A percentile compares a stretch with the other conserved stretches of the same genome.
phyloP scores from a whole-genome alignment of 2,113 vertebrate species.

The Rallus limicola region DNA sequence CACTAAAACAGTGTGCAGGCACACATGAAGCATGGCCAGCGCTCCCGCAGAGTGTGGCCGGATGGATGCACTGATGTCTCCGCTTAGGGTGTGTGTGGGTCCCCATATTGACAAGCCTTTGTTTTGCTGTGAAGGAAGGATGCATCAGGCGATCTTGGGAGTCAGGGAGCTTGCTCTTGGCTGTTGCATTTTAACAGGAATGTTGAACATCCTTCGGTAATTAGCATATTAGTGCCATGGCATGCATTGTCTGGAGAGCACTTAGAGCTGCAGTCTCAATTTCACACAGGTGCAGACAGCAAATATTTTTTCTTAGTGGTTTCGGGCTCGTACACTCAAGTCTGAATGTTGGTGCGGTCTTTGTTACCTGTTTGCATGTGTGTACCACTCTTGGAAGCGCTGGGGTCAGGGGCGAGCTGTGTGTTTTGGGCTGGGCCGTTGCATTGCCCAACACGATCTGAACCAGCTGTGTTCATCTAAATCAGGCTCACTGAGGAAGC shows the following conservation, averaged over 20 bases:
- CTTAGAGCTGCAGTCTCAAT: background rate
- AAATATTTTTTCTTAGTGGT: constrained; percentile 31
- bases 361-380: background rate
- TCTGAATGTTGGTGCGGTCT: fast-evolving
- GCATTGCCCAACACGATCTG: background rate
- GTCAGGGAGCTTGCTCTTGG: background rate
- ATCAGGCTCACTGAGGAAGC: background rate
- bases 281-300: constrained; percentile 41
- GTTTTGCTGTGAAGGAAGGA: background rate
- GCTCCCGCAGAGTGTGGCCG: fast-evolving
- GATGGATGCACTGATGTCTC: fast-evolving
- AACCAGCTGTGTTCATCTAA: background rate
- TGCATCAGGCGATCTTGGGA: background rate
- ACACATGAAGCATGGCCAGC: fast-evolving
- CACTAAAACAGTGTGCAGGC: fast-evolving
- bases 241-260: background rate
- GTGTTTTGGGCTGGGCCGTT: background rate
- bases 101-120: fast-evolving
- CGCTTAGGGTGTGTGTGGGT: fast-evolving
- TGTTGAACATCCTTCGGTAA: background rate
- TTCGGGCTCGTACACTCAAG: background rate
- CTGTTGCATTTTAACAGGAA: background rate
- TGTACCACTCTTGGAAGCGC: background rate
- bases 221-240: background rate
- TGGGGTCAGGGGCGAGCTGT: background rate